Evolutionary conservation across 2,797 vertebrate genomes (phyloP).

Genomic region (Spinibarbus caldwelli): DNA sequence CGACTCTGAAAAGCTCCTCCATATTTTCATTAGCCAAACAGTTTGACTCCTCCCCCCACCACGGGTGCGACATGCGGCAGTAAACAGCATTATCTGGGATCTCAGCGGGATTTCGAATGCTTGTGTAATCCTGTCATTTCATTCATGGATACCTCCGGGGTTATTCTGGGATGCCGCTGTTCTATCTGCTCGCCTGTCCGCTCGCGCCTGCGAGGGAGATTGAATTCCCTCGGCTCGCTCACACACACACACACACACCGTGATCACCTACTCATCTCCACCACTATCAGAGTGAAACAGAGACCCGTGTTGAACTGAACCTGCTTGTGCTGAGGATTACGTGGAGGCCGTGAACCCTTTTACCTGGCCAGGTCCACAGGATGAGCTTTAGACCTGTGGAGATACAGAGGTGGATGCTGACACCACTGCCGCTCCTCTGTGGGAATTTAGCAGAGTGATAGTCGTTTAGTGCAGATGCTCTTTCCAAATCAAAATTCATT

Average conservation of each 20-base stretch:
- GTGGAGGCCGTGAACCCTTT: slow-evolving; percentile 28
- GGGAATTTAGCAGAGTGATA: neutral
- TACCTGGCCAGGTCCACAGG: slow-evolving; percentile 12
- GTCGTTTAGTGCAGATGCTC: neutral
- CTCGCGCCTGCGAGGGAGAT: slow-evolving; percentile 76
- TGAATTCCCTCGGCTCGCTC: slow-evolving; percentile 69
- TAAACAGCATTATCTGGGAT: slow-evolving; percentile 80
- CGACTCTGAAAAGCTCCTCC: slow-evolving; percentile 62
- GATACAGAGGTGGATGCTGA: too few species aligned
- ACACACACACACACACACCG: slow-evolving; percentile 39
- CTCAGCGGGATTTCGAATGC: slow-evolving; percentile 80
- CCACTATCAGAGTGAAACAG: slow-evolving; percentile 45
- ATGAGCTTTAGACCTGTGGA: slow-evolving; percentile 14
- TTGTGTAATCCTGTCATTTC: slow-evolving; percentile 82
- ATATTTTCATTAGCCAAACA: slow-evolving; percentile 78
- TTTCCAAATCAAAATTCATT: neutral
- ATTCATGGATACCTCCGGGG: slow-evolving; percentile 75
- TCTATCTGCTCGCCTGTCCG: slow-evolving; percentile 75
- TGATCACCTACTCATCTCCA: slow-evolving; percentile 40
- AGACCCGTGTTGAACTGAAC: slow-evolving; percentile 33
- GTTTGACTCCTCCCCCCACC: slow-evolving; percentile 70
- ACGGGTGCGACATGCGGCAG: slow-evolving; percentile 63
- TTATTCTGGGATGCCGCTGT: slow-evolving; percentile 70
- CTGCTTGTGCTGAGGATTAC: slow-evolving; percentile 33
- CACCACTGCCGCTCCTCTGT: neutral